Percentiles rank a stretch among this genome's conserved stretches.
Evolutionary conservation across 2,888 invertebrate species (phyloP).

Genomic region (Melanostoma scalare): DNA sequence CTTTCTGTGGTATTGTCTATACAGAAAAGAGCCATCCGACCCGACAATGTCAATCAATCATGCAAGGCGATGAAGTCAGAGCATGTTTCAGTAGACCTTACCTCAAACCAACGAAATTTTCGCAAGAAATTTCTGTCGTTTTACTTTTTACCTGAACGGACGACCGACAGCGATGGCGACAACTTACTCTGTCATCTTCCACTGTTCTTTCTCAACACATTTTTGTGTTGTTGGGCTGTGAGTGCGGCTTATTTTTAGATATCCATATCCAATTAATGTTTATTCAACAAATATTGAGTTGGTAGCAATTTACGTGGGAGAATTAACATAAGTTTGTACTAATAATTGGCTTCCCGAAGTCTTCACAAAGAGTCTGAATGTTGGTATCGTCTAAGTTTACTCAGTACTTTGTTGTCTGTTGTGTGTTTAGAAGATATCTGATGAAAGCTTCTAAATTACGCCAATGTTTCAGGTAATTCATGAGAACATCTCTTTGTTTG

Average conservation of each 20-base stretch:
- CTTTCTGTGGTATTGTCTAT: too few species aligned
- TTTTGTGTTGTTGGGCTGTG: background rate
- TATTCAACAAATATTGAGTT: constrained; percentile 42
- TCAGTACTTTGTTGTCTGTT: constrained; percentile 19
- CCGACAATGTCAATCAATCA: too few species aligned
- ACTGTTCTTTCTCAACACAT: background rate
- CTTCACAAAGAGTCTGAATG: background rate
- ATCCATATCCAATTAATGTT: constrained; percentile 51
- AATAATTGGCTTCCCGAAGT: constrained; percentile 11
- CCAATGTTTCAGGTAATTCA: too few species aligned
- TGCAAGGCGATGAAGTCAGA: too few species aligned
- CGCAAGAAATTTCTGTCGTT: background rate
- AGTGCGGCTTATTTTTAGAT: constrained; percentile 59
- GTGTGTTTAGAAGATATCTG: constrained; percentile 18
- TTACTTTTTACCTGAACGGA: constrained; percentile 34
- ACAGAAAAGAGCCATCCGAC: too few species aligned
- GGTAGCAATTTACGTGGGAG: constrained; percentile 22
- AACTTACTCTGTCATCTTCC: constrained; percentile 6
- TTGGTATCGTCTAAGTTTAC: constrained; percentile 20
- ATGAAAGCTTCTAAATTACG: constrained; percentile 14
- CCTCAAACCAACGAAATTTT: too few species aligned
- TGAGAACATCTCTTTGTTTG: too few species aligned
- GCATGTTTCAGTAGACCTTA: too few species aligned
- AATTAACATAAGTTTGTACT: constrained; percentile 43
- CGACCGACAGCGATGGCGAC: background rate